Evolutionary conservation across 2,113 vertebrate species (phyloP), one percentile per base, ranked within the genome.

Genomic region (Oplegnathus fasciatus): DNA sequence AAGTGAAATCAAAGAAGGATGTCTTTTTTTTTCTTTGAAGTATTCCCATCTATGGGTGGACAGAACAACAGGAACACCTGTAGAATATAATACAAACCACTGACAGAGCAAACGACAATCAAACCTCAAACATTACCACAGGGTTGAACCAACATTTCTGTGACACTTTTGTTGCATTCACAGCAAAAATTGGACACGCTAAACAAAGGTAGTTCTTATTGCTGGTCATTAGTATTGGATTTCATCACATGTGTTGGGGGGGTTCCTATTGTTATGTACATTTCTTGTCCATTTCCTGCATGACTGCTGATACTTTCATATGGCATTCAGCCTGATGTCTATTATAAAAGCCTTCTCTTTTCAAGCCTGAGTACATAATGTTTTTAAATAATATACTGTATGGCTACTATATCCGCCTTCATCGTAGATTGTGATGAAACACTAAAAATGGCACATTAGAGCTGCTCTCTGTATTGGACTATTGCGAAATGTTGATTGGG

Each of bases 251-350:
- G n/a, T 22, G 34, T 44, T 40, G 1, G 9, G 14, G 14, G 13
- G 4, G 32, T 65, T 80, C 48, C 57, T 85, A 48, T 60, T 84
- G 14, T 65, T 70, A n/a, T 0, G 0, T 71, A 26, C 11, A 30
- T 55, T 66, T 30, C 22, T n/a, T 52, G 28, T 80, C 18, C 13
- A 72, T 65, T 32, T 78, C 5, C 71, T 66, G 24, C 48, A 65
- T 30, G 46, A 28, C 48, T 77, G 34, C 30, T 57, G 24, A 50
- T 66, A 48, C 40, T 57, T 28, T 34, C 0, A 60, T 11, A 11
- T 6, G 22, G 28, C 24, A 60, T 75, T 57, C 20, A 67, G n/a
- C 5, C 1, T 68, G 11, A 65, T 37, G 22, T n/a, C 4, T 65
- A 5, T 71, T n/a, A 46, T 50, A 71, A 34, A 26, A 30, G 10